Evolutionary conservation across 1,140 invertebrate species (phyloP).

Genomic region (Galleria mellonella): DNA sequence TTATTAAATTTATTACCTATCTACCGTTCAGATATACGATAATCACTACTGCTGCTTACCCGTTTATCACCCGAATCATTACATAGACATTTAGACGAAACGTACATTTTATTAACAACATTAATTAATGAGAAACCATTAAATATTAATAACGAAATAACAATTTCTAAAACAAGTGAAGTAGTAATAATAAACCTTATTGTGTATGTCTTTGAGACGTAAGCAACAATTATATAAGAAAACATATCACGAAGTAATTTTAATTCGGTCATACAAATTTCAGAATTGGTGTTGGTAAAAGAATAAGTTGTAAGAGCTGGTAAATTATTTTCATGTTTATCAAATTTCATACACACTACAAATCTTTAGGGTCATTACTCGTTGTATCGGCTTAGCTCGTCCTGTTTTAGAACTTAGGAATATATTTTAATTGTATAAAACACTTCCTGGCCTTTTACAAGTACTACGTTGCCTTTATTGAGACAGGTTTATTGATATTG

Average conservation of each 20-base stretch:
- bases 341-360: slow-evolving; percentile 24
- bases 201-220: slow-evolving; percentile 36
- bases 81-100: slow-evolving; percentile 19
- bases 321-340: slow-evolving; percentile 8
- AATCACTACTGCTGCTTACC: slow-evolving; percentile 49
- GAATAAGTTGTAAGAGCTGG: too few species aligned
- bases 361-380: slow-evolving; percentile 40
- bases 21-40: slow-evolving; percentile 53
- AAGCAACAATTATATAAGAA: slow-evolving; percentile 34
- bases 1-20: slow-evolving; percentile 65
- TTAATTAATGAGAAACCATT: slow-evolving; percentile 4
- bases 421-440: too few species aligned
- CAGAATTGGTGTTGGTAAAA: too few species aligned
- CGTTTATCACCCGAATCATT: slow-evolving; percentile 61
- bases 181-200: too few species aligned
- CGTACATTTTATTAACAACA: slow-evolving; percentile 17
- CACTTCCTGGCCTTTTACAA: too few species aligned
- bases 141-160: too few species aligned
- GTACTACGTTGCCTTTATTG: not conserved
- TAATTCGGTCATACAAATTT: too few species aligned
- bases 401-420: slow-evolving; percentile 27
- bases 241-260: not conserved
- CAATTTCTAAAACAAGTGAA: too few species aligned
- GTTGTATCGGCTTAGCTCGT: slow-evolving; percentile 66
- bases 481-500: slow-evolving; percentile 9